phyloP scores from a whole-genome alignment of 2,888 invertebrate species.

The Pharmacophagus antenor region DNA sequence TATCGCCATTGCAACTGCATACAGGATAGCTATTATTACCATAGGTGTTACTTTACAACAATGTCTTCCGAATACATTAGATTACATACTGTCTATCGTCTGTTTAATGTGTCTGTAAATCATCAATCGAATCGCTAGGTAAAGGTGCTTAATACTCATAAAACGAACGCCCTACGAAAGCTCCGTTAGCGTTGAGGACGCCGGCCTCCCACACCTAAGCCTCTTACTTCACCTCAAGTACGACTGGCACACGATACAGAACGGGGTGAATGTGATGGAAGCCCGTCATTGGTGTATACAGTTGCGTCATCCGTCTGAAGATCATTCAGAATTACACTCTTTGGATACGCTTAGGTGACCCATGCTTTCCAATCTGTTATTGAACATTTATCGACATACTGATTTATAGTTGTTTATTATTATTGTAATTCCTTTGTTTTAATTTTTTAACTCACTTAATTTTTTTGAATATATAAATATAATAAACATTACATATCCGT shows the following conservation, averaged over 20 bases:
- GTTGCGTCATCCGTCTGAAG: constrained; percentile 15
- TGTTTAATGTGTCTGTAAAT: background rate
- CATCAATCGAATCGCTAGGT: background rate
- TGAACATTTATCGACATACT: background rate
- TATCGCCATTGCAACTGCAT: too few species aligned
- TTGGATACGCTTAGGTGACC: background rate
- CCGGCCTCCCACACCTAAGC: constrained; percentile 51
- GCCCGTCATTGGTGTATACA: constrained; percentile 8
- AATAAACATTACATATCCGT: too few species aligned
- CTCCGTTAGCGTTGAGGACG: constrained; percentile 46
- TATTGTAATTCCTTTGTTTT: background rate
- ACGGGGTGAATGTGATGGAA: constrained; percentile 21
- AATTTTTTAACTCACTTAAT: too few species aligned
- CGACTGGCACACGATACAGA: constrained; percentile 37
- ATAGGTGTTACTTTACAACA: too few species aligned
- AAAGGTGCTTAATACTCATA: background rate
- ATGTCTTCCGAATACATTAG: too few species aligned
- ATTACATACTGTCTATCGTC: too few species aligned
- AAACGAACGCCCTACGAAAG: constrained; percentile 30
- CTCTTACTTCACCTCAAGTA: constrained; percentile 51
- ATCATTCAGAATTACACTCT: constrained; percentile 1
- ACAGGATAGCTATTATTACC: too few species aligned
- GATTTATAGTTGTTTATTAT: background rate
- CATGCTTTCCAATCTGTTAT: background rate
- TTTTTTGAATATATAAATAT: too few species aligned